These are phyloP conservation scores for Neomorphus geoffroyi DNA, from an alignment of 2,797 vertebrate species.

Conservation along the genomic window DNA sequence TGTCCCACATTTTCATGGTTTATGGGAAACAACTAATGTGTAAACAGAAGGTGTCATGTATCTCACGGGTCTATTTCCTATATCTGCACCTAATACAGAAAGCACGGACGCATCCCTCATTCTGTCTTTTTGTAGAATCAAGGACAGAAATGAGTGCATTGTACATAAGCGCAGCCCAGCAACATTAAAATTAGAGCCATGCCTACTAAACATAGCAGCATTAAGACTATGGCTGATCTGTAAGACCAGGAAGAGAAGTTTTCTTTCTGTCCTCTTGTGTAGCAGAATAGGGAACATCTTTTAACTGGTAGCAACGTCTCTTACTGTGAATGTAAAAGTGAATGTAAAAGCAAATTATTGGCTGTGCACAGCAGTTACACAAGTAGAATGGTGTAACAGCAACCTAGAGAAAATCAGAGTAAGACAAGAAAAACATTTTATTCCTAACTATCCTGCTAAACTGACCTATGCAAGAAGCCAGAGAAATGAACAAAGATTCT, in stretches of 20 bases:
- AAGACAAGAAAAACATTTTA: neutral
- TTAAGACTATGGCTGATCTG: neutral
- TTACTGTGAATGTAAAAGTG: too few species aligned
- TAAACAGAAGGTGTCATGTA: neutral
- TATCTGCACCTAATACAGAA: neutral
- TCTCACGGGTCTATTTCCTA: neutral
- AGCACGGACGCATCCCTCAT: neutral
- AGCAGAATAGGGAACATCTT: neutral
- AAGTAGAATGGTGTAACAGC: neutral
- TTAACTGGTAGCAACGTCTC: neutral
- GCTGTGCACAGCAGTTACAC: neutral
- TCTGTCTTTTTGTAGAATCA: neutral
- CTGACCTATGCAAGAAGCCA: neutral
- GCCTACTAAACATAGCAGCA: neutral
- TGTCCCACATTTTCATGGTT: neutral
- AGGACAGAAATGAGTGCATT: neutral
- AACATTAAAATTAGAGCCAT: neutral
- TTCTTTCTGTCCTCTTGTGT: neutral
- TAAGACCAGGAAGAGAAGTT: neutral
- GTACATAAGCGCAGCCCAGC: neutral
- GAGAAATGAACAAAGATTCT: neutral
- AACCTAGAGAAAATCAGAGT: neutral
- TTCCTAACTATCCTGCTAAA: neutral
- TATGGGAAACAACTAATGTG: neutral
- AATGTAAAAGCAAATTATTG: neutral